phyloP scores from a whole-genome alignment of 1,140 invertebrate genomes.

The Leptinotarsa defecta region DNA sequence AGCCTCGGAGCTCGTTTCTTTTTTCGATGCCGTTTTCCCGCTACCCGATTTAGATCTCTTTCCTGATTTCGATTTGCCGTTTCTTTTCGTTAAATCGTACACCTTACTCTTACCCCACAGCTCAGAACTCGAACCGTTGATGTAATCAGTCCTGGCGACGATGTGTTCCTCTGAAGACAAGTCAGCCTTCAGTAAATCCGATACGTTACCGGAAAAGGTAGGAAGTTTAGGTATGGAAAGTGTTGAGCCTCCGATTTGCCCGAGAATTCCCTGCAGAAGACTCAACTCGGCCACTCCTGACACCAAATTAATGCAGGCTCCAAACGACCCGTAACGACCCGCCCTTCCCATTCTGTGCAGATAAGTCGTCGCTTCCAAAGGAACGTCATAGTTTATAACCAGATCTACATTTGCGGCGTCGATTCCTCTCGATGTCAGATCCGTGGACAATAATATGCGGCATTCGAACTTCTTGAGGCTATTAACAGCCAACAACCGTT shows the following conservation, averaged over 20 bases:
- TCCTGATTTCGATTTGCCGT: not conserved
- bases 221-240: conserved; percentile 61
- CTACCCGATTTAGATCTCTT: no score
- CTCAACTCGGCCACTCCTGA: conserved; percentile 63
- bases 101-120: conserved; percentile 20
- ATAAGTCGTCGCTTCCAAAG: conserved; percentile 84
- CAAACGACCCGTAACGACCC: conserved; percentile 84
- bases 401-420: conserved; percentile 92
- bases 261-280: conserved; percentile 64
- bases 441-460: conserved; percentile 88
- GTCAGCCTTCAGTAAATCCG: conserved; percentile 10
- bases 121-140: not conserved
- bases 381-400: conserved; percentile 90
- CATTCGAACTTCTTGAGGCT: conserved; percentile 79
- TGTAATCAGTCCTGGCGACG: conserved; percentile 2
- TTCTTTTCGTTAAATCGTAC: not conserved
- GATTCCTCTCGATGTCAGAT: conserved; percentile 85
- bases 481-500: conserved; percentile 74
- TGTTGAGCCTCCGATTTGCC: conserved; percentile 57
- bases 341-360: conserved; percentile 94
- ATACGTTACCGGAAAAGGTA: conserved; percentile 34
- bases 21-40: not conserved
- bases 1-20: no score
- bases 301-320: conserved; percentile 71
- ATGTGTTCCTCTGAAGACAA: conserved; percentile 7